Percentiles rank a stretch among this genome's conserved stretches.
These are phyloP conservation scores for Sinocyclocheilus anshuiensis DNA, from an alignment of 2,113 vertebrate genomes.

Conservation along the genomic window DNA sequence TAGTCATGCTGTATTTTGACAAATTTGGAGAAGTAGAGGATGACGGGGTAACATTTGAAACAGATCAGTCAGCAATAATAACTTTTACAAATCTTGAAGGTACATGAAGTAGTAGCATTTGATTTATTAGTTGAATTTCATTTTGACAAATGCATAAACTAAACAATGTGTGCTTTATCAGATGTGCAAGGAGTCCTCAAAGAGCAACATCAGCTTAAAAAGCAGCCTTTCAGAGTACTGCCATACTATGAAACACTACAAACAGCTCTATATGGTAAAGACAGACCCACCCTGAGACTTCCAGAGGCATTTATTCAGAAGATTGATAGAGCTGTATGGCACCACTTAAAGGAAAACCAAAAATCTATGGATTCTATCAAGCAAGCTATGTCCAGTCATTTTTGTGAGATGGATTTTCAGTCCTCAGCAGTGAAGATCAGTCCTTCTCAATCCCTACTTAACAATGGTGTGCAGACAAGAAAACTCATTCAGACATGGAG, in stretches of 20 bases:
- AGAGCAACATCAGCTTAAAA: slow-evolving; percentile 69
- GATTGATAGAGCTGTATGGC: slow-evolving; percentile 71
- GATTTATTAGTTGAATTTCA: background rate
- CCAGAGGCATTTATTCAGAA: slow-evolving; percentile 73
- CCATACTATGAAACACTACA: slow-evolving; percentile 81
- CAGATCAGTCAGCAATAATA: slow-evolving; percentile 78
- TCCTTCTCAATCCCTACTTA: slow-evolving; percentile 70
- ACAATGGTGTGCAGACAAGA: slow-evolving; percentile 66
- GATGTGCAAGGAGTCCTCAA: slow-evolving; percentile 60
- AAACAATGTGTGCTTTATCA: slow-evolving; percentile 44
- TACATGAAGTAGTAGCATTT: slow-evolving; percentile 61
- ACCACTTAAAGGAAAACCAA: slow-evolving; percentile 71
- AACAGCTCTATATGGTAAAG: slow-evolving; percentile 82
- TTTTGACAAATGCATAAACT: background rate
- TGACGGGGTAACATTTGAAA: slow-evolving; percentile 61
- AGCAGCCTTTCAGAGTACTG: slow-evolving; percentile 75
- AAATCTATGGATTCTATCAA: slow-evolving; percentile 65
- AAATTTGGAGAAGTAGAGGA: slow-evolving; percentile 70
- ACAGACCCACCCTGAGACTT: slow-evolving; percentile 76
- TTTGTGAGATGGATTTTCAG: slow-evolving; percentile 68
- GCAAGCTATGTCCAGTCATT: slow-evolving; percentile 65
- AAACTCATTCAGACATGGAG: slow-evolving; percentile 75
- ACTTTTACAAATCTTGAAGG: slow-evolving; percentile 79
- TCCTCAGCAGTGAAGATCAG: slow-evolving; percentile 68
- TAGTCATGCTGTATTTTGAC: slow-evolving; percentile 81